Evolutionary conservation across 2,113 vertebrate genomes (phyloP).

Genomic region (Prionailurus bengalensis): DNA sequence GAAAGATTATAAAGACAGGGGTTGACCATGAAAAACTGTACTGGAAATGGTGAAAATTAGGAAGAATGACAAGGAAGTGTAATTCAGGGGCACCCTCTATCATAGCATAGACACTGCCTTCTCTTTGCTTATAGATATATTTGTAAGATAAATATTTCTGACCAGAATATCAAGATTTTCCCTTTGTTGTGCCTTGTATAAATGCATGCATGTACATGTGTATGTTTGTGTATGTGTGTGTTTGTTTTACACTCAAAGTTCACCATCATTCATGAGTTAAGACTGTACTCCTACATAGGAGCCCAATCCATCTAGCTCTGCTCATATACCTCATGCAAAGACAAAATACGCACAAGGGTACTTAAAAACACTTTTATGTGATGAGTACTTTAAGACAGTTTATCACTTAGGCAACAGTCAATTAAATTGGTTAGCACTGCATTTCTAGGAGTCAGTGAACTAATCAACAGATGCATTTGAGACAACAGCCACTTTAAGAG

Average conservation of each 20-base stretch:
- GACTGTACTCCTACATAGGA: not conserved
- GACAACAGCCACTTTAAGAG: constrained; percentile 44
- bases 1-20: not conserved
- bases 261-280: not conserved
- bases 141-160: not conserved
- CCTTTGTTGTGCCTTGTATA: not conserved
- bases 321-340: not conserved
- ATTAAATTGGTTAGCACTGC: constrained; percentile 52
- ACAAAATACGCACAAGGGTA: not conserved
- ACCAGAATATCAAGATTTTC: not conserved
- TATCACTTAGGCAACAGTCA: constrained; percentile 51
- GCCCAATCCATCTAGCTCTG: not conserved
- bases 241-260: not conserved
- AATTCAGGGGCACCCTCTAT: not conserved
- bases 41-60: not conserved
- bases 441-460: constrained; percentile 46
- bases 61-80: not conserved
- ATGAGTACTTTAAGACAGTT: constrained; percentile 53
- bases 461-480: constrained; percentile 54
- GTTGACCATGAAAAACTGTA: not conserved
- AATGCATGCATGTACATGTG: not conserved
- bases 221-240: not conserved
- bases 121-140: not conserved
- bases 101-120: not conserved
- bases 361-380: constrained; percentile 33